Evolutionary conservation across 2,113 vertebrate species (phyloP), one percentile per base, ranked within the genome.

Genomic region (Coreoperca whiteheadi): DNA sequence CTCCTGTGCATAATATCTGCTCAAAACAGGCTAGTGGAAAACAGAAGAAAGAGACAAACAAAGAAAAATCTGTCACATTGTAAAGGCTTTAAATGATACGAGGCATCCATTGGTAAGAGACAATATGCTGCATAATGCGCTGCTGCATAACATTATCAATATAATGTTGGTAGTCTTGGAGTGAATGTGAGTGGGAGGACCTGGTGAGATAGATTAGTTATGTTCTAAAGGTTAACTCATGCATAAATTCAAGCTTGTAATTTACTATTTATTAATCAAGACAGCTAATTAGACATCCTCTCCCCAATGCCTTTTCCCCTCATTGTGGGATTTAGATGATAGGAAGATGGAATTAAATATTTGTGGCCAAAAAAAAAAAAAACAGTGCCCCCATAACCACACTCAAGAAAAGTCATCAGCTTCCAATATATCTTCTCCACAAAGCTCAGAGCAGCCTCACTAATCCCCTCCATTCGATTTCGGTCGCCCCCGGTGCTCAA

Each of bases 51-150:
- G 76, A 74, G 67, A 66, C 51, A 76, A 73, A 88, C 86, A 92
- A 93, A 87, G 81, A 76, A 50, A 89, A 93, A 89, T 87, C 87
- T 78, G 82, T 84, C 90, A 87, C 74, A 91, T 92, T 92, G 86
- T 87, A 71, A 82, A 85, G 69, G 72, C 85, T 87, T 69, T 89
- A 87, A 93, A 87, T 84, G 84, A 84, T 84, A 91, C 85, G 87
- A 77, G 90, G 74, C 84, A 51, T 63, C 61, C 86, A 51, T 61
- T 85, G 82, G 86, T 91, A 74, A 76, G 74, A 80, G 59, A 90
- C 90, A 92, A 91, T 85, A 75, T 66, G 76, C 77, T 76, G 84
- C 86, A 90, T 78, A 86, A 87, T 88, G 79, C 10, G 14, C 71
- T 23, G 28, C 85, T 50, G 82, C 85, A 87, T 88, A 89, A 88